Percentiles rank a stretch among this genome's conserved stretches.
phyloP scores from a whole-genome alignment of 2,797 vertebrate species.

The Xyrichtys novacula region DNA sequence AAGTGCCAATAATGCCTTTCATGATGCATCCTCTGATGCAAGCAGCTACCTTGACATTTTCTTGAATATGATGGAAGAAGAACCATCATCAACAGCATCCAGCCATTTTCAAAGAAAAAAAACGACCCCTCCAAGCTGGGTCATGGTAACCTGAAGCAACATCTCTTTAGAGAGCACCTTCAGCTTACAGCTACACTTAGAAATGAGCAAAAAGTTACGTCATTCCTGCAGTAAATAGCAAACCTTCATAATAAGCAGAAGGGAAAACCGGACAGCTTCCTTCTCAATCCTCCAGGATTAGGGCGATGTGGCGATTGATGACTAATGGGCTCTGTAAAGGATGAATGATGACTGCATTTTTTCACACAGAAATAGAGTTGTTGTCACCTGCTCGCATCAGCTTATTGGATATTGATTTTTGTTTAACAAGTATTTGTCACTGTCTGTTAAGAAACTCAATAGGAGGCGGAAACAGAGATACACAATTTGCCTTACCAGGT shows the following conservation, averaged over 20 bases:
- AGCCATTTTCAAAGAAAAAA: constrained; percentile 22
- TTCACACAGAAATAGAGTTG: background rate
- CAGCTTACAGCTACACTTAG: background rate
- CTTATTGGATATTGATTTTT: constrained; percentile 31
- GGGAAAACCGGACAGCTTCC: background rate
- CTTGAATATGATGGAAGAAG: background rate
- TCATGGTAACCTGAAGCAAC: constrained; percentile 30
- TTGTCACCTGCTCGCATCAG: background rate
- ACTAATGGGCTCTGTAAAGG: constrained; percentile 15
- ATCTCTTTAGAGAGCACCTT: constrained; percentile 1
- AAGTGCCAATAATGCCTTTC: constrained; percentile 5
- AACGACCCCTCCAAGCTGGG: background rate
- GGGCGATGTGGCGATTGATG: background rate
- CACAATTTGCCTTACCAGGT: background rate
- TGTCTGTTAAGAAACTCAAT: constrained; percentile 19
- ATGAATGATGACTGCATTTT: background rate
- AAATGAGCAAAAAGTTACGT: background rate
- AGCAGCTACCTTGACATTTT: constrained; percentile 8
- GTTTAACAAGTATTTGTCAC: constrained; percentile 19
- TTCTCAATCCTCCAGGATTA: background rate
- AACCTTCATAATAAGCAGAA: background rate
- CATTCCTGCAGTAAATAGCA: background rate
- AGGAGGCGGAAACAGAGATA: background rate
- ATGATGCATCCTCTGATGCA: background rate
- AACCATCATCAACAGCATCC: background rate